phyloP scores from a whole-genome alignment of 2,113 vertebrate genomes.

The Passer domesticus region DNA sequence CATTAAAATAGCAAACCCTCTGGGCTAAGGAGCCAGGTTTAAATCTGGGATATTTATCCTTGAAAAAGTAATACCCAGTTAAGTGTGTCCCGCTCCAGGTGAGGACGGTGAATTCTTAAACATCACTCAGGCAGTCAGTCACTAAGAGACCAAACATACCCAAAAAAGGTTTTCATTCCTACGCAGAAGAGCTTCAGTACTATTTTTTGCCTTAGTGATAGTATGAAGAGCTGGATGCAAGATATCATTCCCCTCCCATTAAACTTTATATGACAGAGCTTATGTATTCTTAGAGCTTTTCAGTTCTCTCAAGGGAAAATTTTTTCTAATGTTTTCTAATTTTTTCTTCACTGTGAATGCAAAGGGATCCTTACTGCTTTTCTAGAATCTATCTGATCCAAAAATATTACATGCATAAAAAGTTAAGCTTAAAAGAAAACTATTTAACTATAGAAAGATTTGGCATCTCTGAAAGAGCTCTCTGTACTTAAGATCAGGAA shows the following conservation, averaged over 20 bases:
- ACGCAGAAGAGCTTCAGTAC: not conserved
- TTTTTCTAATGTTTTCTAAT: not conserved
- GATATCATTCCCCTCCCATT: not conserved
- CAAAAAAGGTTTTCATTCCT: not conserved
- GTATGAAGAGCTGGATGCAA: not conserved
- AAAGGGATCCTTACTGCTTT: not conserved
- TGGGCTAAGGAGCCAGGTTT: not conserved
- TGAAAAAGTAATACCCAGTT: not conserved
- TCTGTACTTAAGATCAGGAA: conserved; percentile 4
- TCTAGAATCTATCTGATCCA: not conserved
- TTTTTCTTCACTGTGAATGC: not conserved
- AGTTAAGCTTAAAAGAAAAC: not conserved
- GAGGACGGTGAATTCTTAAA: not conserved
- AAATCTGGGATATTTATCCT: not conserved
- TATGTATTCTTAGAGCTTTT: not conserved
- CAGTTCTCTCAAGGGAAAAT: not conserved
- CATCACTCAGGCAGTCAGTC: not conserved
- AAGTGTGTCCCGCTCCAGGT: not conserved
- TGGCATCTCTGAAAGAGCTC: not conserved
- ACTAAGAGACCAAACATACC: not conserved
- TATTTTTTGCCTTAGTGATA: not conserved
- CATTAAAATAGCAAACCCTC: not conserved
- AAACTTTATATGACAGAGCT: not conserved
- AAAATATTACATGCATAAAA: not conserved
- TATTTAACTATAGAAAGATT: not conserved